Conservation (phyloP, 2,888 invertebrate genomes). For the Mamestra brassicae region DNA sequence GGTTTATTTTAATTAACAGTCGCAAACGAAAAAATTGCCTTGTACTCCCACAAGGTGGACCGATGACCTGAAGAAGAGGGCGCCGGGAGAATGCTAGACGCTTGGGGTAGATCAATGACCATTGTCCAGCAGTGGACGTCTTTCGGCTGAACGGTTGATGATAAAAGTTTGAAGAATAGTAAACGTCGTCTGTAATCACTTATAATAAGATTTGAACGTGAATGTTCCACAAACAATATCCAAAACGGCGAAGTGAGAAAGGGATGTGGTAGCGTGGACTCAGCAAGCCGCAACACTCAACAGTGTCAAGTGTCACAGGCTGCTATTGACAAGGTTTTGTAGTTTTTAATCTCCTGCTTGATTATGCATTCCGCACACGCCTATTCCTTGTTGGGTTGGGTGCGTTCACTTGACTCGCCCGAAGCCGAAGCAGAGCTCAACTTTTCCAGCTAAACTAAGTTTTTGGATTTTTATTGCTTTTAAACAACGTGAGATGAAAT, state of each 20-base stretch:
- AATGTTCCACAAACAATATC: no score
- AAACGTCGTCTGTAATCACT: no score
- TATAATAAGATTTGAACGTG: no score
- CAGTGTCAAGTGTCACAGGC: conserved; percentile 68
- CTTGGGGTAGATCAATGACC: not conserved
- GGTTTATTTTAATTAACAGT: not conserved
- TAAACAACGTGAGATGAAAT: conserved; percentile 88
- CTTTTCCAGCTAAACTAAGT: conserved; percentile 87
- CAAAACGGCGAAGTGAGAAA: no score
- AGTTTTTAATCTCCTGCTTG: conserved; percentile 89
- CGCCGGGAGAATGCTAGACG: no score
- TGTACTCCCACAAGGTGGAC: no score
- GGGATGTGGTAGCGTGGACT: conserved; percentile 4
- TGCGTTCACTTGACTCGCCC: conserved; percentile 82
- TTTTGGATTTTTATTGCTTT: conserved; percentile 90
- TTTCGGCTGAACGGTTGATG: not conserved
- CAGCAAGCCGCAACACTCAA: conserved; percentile 51
- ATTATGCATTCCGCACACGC: conserved; percentile 90
- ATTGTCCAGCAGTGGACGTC: not conserved
- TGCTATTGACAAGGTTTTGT: conserved; percentile 88
- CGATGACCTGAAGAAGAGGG: not conserved
- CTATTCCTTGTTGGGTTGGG: conserved; percentile 88
- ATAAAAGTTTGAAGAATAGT: no score
- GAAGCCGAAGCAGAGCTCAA: conserved; percentile 85
- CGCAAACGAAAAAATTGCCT: no score